These are phyloP conservation scores for Pagrus major DNA, from an alignment of 2,113 vertebrate species.

Conservation along the genomic window DNA sequence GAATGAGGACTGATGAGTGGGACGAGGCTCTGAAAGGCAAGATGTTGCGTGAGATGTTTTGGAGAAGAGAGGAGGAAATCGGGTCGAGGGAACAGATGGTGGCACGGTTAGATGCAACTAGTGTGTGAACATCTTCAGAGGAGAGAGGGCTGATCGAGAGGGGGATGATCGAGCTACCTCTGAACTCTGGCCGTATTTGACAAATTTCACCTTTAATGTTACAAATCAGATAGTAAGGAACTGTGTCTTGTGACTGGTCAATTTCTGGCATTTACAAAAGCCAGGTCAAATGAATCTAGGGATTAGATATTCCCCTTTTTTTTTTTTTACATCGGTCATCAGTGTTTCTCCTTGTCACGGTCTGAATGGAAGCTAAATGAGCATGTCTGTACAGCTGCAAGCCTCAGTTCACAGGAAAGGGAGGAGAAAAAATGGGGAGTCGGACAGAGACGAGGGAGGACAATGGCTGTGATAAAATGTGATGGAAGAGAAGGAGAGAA, in stretches of 20 bases:
- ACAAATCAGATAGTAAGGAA: neutral
- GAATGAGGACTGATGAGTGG: no score
- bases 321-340: constrained; percentile 31
- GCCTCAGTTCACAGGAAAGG: constrained; percentile 29
- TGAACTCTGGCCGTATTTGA: no score
- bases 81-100: no score
- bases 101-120: no score
- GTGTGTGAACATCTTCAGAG: no score
- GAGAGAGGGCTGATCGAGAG: no score
- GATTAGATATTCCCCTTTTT: neutral
- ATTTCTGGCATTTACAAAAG: constrained; percentile 6
- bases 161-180: no score
- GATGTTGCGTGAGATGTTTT: no score
- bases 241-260: neutral
- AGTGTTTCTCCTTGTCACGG: constrained; percentile 34
- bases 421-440: neutral
- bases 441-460: neutral
- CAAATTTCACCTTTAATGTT: no score
- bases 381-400: constrained; percentile 39
- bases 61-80: no score
- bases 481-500: neutral
- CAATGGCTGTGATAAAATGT: constrained; percentile 17
- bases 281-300: neutral
- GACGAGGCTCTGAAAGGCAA: no score
- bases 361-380: constrained; percentile 37